Base-by-base conservation (phyloP, 2,888 invertebrate species). In the Antheraea assamensis region DNA sequence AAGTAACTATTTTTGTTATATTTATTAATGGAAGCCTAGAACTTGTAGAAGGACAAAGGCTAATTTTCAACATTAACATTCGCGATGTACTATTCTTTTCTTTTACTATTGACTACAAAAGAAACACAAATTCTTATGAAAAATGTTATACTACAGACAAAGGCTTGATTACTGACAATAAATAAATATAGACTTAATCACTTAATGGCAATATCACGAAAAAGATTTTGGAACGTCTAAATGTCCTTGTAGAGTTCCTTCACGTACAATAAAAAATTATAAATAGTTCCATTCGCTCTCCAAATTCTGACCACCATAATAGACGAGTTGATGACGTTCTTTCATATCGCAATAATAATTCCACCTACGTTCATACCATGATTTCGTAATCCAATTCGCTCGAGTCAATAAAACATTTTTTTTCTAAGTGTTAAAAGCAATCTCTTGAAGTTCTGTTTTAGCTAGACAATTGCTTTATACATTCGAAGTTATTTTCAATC, bases 391-490 rank as follows among this genome's bases (percentile, higher is more conserved):
- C 1, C 24, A 58, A 58, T 58, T 58, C 24, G 58, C 24, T 10
- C 24, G 24, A 58, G 58, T 58, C 58, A 58, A 24, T 58, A 24
- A 58, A 58, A 24, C 58, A 24, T 1, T 13, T 24, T 58, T 35
- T 24, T 58, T 58, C 55, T 8, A 8, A 1, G 55, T 55, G 8
- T 55, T 55, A 7, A 55, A 55, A 55, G 58, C 24, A 24, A n/a
- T 58, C 24, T n/a, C 58, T 58, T n/a, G 24, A 2, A 58, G 24
- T 58, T 58, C 13, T 58, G n/a, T 58, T 58, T 58, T 58, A 58
- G 58, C n/a, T 58, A 58, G n/a, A 58, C 58, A 58, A 58, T 58
- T 58, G 24, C 58, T 58, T 58, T 24, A 58, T n/a, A 19, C 58
- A 58, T 58, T n/a, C 8, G 24, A 58, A 35, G 35, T 35, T 35